A percentile compares a stretch with the other conserved stretches of the same genome.
phyloP scores from a whole-genome alignment of 1,140 invertebrate species.

The Dolichoris vasculosae region DNA sequence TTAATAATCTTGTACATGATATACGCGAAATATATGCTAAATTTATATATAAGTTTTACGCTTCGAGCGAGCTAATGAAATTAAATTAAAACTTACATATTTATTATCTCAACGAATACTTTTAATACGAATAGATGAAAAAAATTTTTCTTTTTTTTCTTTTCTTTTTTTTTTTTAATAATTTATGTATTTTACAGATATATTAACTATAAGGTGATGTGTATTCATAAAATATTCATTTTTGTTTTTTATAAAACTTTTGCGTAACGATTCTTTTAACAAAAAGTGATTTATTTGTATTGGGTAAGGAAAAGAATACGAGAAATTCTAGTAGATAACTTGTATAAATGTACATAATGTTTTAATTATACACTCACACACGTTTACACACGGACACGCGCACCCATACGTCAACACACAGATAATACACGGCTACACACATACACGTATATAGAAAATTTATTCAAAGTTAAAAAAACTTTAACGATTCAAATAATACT shows the following conservation, averaged over 20 bases:
- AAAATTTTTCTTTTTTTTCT: too few relatives aligned
- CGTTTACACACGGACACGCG: too few relatives aligned
- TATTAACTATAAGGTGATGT: neutral
- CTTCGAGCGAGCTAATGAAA: too few relatives aligned
- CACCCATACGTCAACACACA: too few relatives aligned
- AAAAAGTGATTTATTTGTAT: conserved; percentile 30
- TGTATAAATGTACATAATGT: conserved; percentile 46
- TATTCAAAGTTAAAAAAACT: conserved; percentile 12
- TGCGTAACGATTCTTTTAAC: conserved; percentile 1
- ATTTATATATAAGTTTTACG: too few relatives aligned
- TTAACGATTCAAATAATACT: conserved; percentile 20
- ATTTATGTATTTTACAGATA: neutral
- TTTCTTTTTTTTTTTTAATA: neutral
- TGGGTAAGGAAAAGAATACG: neutral
- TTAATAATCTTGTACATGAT: too few relatives aligned
- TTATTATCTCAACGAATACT: too few relatives aligned
- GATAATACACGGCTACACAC: too few relatives aligned
- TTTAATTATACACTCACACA: neutral
- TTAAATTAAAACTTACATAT: too few relatives aligned
- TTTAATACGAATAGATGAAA: too few relatives aligned
- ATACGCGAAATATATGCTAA: too few relatives aligned
- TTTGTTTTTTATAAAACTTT: conserved; percentile 5
- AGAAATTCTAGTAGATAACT: conserved; percentile 5
- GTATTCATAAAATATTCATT: neutral
- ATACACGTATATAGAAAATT: neutral